Percentiles rank a stretch among this genome's conserved stretches.
Conservation (phyloP, 2,113 vertebrate species). For the Cynopterus brachyotis region DNA sequence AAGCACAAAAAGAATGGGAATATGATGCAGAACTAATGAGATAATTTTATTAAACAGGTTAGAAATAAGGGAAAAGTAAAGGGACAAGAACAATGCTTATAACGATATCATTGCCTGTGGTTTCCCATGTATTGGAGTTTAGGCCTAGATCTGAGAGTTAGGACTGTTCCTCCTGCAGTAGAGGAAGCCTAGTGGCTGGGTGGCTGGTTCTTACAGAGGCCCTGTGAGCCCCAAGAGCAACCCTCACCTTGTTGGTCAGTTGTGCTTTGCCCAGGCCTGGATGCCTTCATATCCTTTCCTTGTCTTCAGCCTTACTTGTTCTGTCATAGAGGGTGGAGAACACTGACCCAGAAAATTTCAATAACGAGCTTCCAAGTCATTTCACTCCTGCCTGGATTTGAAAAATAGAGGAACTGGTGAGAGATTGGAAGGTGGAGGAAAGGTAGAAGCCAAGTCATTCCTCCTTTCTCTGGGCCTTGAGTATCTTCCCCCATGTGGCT, state of each 20-base stretch:
- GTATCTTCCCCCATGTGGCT: neutral
- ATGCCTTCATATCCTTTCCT: neutral
- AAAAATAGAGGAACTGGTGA: neutral
- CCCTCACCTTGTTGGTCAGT: fast-evolving
- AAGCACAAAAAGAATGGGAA: neutral
- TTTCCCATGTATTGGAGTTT: neutral
- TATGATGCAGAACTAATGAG: neutral
- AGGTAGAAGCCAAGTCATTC: neutral
- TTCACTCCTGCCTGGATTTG: neutral
- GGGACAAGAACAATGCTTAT: neutral
- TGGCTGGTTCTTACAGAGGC: neutral
- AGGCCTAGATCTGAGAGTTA: neutral
- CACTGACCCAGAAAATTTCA: neutral
- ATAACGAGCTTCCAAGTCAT: neutral
- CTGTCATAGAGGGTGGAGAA: neutral
- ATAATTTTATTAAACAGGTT: neutral
- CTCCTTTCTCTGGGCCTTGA: neutral
- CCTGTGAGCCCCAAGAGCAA: neutral
- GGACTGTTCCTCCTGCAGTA: neutral
- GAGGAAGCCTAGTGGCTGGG: neutral
- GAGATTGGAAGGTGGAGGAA: neutral
- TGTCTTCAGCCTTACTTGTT: neutral
- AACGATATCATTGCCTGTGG: neutral
- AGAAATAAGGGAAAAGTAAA: neutral
- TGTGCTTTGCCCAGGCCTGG: no score